Conservation (phyloP, 2,888 invertebrate species). For the Pyralis farinalis region DNA sequence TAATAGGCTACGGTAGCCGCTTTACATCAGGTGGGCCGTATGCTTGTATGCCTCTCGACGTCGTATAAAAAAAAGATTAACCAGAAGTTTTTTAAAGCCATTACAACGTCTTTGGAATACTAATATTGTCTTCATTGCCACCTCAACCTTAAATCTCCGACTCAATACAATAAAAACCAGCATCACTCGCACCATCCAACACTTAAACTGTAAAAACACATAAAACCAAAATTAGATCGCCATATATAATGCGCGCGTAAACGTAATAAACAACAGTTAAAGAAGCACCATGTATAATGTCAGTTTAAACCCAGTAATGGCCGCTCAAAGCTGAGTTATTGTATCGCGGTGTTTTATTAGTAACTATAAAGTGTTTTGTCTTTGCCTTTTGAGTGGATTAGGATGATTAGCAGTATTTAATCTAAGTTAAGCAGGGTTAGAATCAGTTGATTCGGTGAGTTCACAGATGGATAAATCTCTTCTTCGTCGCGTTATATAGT, state of each 20-base stretch:
- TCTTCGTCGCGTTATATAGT: too few relatives aligned
- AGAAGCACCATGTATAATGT: slow-evolving; percentile 47
- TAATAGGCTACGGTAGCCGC: too few relatives aligned
- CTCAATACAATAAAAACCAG: slow-evolving; percentile 22
- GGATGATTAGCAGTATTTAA: slow-evolving; percentile 7
- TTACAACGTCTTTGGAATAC: too few relatives aligned
- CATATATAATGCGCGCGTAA: slow-evolving; percentile 44
- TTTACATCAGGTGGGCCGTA: too few relatives aligned
- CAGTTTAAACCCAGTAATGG: slow-evolving; percentile 53
- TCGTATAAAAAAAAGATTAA: too few relatives aligned
- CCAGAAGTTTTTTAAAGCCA: too few relatives aligned
- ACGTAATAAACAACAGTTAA: slow-evolving; percentile 57
- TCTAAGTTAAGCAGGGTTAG: too few relatives aligned
- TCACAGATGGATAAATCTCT: too few relatives aligned
- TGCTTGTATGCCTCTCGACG: too few relatives aligned
- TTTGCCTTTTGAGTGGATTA: slow-evolving; percentile 17
- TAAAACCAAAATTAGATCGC: slow-evolving; percentile 57
- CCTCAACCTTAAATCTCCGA: neutral
- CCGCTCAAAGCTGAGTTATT: slow-evolving; percentile 45
- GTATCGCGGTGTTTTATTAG: slow-evolving; percentile 41
- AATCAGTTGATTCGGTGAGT: too few relatives aligned
- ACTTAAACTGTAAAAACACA: slow-evolving; percentile 55
- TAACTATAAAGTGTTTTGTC: slow-evolving; percentile 21
- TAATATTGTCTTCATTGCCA: too few relatives aligned
- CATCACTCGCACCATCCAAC: neutral